Evolutionary conservation across 1,140 invertebrate species (phyloP).

Genomic region (Hypothenemus hampei): DNA sequence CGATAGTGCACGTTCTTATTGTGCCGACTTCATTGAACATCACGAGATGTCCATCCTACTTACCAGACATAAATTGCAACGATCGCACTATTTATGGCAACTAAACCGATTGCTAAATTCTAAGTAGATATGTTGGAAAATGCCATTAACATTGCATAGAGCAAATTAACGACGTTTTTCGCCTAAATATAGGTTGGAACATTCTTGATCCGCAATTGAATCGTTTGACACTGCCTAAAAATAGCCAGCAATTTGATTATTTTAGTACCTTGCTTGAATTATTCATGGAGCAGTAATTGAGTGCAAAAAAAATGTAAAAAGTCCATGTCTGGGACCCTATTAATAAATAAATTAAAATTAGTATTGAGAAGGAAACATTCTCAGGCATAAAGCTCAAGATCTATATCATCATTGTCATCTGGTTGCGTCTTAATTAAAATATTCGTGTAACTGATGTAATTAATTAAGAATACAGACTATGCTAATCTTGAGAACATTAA

Average conservation of each 20-base stretch:
- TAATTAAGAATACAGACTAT: constrained; percentile 36
- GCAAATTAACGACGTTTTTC: constrained; percentile 34
- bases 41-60: neutral
- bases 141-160: constrained; percentile 33
- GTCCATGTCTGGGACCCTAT: too few species aligned
- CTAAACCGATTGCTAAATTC: too few species aligned
- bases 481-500: constrained; percentile 40
- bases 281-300: too few species aligned
- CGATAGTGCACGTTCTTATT: neutral
- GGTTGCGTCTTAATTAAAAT: constrained; percentile 19
- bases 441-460: constrained; percentile 30
- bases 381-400: too few species aligned
- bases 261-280: too few species aligned
- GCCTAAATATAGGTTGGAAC: constrained; percentile 32
- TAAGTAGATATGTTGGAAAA: too few species aligned
- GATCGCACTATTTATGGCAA: constrained; percentile 17
- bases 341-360: too few species aligned
- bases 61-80: neutral
- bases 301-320: too few species aligned
- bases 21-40: neutral
- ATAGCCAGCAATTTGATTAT: too few species aligned
- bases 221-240: constrained; percentile 35
- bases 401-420: constrained; percentile 19
- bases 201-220: constrained; percentile 35
- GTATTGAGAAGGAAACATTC: too few species aligned